Conservation (phyloP, 2,888 invertebrate genomes). For the Polydrusus cervinus region DNA sequence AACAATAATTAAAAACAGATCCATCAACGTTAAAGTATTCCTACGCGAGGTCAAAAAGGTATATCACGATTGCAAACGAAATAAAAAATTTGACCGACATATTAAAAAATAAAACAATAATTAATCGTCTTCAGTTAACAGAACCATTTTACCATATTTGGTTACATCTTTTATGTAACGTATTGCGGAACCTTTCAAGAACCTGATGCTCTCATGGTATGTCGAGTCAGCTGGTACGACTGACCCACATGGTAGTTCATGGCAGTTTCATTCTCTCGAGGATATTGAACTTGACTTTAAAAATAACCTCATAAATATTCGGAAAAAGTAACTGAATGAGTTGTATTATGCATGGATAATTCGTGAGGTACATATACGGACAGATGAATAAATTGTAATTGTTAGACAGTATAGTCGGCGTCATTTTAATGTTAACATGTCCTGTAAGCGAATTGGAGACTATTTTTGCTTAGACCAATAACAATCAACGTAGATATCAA, state of each 20-base stretch:
- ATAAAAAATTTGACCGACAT: conserved; percentile 1
- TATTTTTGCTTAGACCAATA: no score
- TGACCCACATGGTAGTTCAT: conserved; percentile 49
- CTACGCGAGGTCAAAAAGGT: neutral
- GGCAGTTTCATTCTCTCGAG: conserved; percentile 45
- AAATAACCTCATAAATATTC: conserved; percentile 29
- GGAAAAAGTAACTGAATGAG: conserved; percentile 12
- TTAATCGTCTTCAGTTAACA: conserved; percentile 20
- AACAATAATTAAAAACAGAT: no score
- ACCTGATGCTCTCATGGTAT: conserved; percentile 43
- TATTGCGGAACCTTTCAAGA: conserved; percentile 42
- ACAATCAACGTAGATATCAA: no score
- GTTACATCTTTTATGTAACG: conserved; percentile 37
- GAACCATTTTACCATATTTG: conserved; percentile 40
- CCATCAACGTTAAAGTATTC: no score
- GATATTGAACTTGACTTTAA: conserved; percentile 51
- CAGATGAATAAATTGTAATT: neutral
- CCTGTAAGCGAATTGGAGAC: no score
- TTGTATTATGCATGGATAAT: conserved; percentile 1
- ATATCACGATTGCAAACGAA: neutral
- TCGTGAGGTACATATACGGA: neutral
- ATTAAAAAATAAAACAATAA: conserved; percentile 12
- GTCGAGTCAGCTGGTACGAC: conserved; percentile 49
- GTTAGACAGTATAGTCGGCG: no score
- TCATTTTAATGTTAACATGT: no score